Conservation (phyloP, 2,797 vertebrate species). For the Sternarchorhynchus goeldii region DNA sequence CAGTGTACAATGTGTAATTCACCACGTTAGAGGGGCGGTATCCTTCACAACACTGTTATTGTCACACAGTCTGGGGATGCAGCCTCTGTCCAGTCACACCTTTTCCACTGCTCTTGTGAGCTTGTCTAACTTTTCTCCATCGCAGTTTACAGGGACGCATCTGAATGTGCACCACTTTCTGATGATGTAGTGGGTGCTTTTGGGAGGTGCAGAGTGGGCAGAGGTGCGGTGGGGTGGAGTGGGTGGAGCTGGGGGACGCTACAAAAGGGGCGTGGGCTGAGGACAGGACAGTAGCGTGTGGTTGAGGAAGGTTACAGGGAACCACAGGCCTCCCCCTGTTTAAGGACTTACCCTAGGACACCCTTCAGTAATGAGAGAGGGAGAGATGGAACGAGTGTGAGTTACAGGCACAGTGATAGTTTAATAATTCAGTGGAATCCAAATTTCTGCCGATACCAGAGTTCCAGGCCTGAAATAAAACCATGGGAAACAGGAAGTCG, state of each 20-base stretch:
- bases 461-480: conserved; percentile 27
- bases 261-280: conserved; percentile 28
- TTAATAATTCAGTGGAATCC: conserved; percentile 55
- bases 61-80: conserved; percentile 22
- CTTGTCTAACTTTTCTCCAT: conserved; percentile 51
- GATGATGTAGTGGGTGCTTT: conserved; percentile 53
- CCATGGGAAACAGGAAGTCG: background rate
- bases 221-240: conserved; percentile 34
- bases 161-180: conserved; percentile 34
- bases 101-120: conserved; percentile 41
- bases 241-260: conserved; percentile 62
- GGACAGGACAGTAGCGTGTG: conserved; percentile 35
- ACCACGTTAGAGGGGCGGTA: background rate
- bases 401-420: conserved; percentile 40
- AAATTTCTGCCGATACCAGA: conserved; percentile 51
- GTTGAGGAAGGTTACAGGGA: conserved; percentile 47
- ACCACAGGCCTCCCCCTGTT: conserved; percentile 28
- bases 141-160: conserved; percentile 48
- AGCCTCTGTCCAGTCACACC: conserved; percentile 30
- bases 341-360: conserved; percentile 49
- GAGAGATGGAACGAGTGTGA: conserved; percentile 29
- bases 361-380: conserved; percentile 15
- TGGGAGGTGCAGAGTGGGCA: conserved; percentile 36
- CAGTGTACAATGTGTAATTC: conserved; percentile 20
- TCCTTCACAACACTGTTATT: conserved; percentile 22